These are phyloP conservation scores for Xenotilapia leptura DNA, from an alignment of 2,113 vertebrate species.

Conservation along the genomic window DNA sequence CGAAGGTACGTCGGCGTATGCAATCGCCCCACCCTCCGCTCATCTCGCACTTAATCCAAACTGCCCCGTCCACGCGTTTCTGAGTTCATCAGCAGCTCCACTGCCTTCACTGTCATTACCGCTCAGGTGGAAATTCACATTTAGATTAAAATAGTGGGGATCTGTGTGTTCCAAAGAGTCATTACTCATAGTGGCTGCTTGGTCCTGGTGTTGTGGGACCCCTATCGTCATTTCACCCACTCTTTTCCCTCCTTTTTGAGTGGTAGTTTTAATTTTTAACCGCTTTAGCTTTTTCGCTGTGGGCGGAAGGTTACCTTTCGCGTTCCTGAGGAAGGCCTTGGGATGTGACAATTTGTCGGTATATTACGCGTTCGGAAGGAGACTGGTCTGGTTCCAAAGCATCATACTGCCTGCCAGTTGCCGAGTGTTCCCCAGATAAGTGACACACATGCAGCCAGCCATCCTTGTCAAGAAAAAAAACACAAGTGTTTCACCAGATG, in stretches of 20 bases:
- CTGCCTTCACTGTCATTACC: background rate
- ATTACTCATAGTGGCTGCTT: accelerated
- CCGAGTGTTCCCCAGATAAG: background rate
- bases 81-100: background rate
- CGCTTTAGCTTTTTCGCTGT: accelerated
- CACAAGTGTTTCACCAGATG: background rate
- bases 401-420: background rate
- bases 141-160: background rate
- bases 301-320: background rate
- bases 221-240: accelerated
- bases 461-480: background rate
- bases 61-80: accelerated
- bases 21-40: accelerated
- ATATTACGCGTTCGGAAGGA: accelerated
- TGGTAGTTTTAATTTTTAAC: background rate
- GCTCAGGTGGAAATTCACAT: accelerated
- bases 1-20: accelerated
- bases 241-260: background rate
- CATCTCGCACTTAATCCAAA: accelerated
- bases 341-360: accelerated
- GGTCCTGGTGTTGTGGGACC: background rate
- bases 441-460: background rate
- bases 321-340: accelerated
- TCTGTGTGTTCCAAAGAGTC: background rate
- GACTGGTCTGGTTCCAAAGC: background rate